A percentile compares a stretch with the other conserved stretches of the same genome.
These are phyloP conservation scores for Nestor notabilis DNA, from an alignment of 2,113 vertebrate genomes.

Conservation along the genomic window DNA sequence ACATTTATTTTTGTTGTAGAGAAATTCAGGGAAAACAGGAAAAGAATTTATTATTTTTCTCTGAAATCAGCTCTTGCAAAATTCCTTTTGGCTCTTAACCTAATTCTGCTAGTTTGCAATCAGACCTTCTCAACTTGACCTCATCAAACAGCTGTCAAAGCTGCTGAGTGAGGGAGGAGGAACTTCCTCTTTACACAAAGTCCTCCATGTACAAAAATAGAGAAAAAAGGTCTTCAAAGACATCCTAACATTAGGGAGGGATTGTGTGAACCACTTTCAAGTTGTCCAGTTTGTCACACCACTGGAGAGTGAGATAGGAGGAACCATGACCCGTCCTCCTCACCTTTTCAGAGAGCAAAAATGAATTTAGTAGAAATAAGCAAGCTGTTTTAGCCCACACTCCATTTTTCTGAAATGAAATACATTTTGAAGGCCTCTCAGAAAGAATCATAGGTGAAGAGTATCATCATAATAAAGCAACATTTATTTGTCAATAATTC, in stretches of 20 bases:
- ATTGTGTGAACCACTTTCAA: neutral
- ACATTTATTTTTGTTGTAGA: accelerated
- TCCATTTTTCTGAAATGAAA: neutral
- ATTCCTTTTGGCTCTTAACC: neutral
- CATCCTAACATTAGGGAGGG: neutral
- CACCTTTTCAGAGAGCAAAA: neutral
- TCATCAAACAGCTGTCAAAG: neutral
- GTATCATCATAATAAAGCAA: neutral
- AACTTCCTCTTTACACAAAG: neutral
- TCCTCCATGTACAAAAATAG: neutral
- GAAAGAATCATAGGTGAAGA: neutral
- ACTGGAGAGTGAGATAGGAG: neutral
- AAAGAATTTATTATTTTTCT: neutral
- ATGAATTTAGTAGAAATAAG: neutral
- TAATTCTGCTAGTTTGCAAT: neutral
- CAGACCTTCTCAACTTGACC: neutral
- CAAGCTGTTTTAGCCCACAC: neutral
- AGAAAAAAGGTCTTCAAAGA: neutral
- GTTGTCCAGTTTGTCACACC: neutral
- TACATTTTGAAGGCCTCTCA: neutral
- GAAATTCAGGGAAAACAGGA: neutral
- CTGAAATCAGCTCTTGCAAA: neutral
- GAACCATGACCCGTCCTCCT: neutral
- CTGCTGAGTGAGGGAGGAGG: neutral
- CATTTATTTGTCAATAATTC: neutral